These are phyloP conservation scores for Cheilinus undulatus DNA, from an alignment of 2,113 vertebrate species.

Conservation along the genomic window DNA sequence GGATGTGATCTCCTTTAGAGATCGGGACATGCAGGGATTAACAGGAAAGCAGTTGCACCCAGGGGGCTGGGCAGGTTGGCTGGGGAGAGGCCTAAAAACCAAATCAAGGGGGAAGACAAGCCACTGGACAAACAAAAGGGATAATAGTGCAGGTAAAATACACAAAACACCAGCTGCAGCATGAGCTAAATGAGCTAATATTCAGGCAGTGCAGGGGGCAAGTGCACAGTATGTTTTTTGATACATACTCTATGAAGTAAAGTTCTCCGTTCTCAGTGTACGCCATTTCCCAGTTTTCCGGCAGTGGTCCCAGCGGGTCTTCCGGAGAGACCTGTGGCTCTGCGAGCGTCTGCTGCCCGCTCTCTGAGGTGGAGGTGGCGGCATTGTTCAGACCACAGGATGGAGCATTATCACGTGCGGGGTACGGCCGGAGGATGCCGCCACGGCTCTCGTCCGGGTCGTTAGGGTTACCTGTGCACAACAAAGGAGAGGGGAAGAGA, in stretches of 20 bases:
- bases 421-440: conserved; percentile 77
- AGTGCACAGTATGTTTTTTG: conserved; percentile 10
- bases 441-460: conserved; percentile 90
- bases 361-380: conserved; percentile 89
- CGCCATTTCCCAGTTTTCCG: conserved; percentile 99
- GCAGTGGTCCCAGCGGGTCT: conserved; percentile 94
- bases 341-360: conserved; percentile 92
- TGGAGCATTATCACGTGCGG: conserved; percentile 84
- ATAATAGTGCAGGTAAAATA: conserved; percentile 66
- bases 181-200: conserved; percentile 39
- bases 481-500: conserved; percentile 81
- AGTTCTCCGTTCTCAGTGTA: conserved; percentile 99
- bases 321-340: conserved; percentile 93
- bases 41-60: conserved; percentile 70
- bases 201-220: conserved; percentile 16
- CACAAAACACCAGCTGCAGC: conserved; percentile 42
- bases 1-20: conserved; percentile 80
- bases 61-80: conserved; percentile 64
- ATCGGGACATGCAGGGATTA: conserved; percentile 79
- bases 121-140: conserved; percentile 65
- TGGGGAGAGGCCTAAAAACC: conserved; percentile 68
- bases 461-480: conserved; percentile 91
- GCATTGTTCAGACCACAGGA: conserved; percentile 85
- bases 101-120: conserved; percentile 66
- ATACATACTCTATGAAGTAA: conserved; percentile 98